Percentiles rank a stretch among this genome's conserved stretches.
These are phyloP conservation scores for Hephaestus fuliginosus DNA, from an alignment of 2,797 vertebrate species.

Conservation along the genomic window DNA sequence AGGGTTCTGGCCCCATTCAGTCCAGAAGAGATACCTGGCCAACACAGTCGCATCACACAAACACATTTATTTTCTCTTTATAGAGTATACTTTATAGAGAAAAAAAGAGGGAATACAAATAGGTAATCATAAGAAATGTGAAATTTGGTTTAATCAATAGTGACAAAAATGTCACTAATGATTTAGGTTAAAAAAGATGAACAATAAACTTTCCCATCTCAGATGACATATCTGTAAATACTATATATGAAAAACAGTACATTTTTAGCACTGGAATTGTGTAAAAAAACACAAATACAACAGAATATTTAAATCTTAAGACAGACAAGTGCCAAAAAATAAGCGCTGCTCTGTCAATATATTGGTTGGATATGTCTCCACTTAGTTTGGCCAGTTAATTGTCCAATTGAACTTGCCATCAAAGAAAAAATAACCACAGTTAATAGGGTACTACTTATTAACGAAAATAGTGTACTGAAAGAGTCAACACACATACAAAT, in stretches of 20 bases:
- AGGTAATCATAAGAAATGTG: neutral
- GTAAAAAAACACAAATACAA: neutral
- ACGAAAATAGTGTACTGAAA: neutral
- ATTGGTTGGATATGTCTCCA: neutral
- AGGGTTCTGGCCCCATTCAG: slow-evolving; percentile 97
- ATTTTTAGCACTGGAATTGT: neutral
- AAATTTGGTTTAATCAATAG: no score
- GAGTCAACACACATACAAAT: neutral
- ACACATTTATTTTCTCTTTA: neutral
- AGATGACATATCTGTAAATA: neutral
- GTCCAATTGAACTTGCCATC: neutral
- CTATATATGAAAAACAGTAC: neutral
- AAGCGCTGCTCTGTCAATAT: neutral
- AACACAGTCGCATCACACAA: slow-evolving; percentile 7
- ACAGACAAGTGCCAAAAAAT: neutral
- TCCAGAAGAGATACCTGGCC: slow-evolving; percentile 97
- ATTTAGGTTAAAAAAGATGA: neutral
- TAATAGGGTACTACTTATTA: slow-evolving; percentile 1
- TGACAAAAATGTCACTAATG: neutral
- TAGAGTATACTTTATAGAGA: neutral
- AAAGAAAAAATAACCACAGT: no score
- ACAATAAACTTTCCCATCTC: neutral
- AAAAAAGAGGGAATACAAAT: neutral
- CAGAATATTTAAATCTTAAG: neutral
- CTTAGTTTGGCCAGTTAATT: neutral